Conservation (phyloP, 2,888 invertebrate species). For the Thelaira solivaga region DNA sequence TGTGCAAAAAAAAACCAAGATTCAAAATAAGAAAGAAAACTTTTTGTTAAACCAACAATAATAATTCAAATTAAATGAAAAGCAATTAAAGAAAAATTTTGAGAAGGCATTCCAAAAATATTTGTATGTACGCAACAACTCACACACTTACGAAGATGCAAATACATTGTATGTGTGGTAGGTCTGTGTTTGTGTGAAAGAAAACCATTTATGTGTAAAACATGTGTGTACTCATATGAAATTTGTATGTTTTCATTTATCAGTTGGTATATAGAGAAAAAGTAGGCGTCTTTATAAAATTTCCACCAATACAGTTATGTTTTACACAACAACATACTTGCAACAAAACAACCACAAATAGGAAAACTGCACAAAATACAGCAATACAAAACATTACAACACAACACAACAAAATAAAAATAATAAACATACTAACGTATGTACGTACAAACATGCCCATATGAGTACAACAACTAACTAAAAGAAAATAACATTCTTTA, state of each 20-base stretch:
- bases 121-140: too few species aligned
- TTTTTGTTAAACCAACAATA: constrained; percentile 15
- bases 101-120: background rate
- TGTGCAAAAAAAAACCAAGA: background rate
- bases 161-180: background rate
- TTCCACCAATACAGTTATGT: constrained; percentile 46
- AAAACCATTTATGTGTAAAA: background rate
- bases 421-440: background rate
- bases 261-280: constrained; percentile 15
- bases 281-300: constrained; percentile 52
- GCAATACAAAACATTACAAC: constrained; percentile 35
- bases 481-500: constrained; percentile 21
- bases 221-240: constrained; percentile 16
- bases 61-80: background rate
- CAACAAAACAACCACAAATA: constrained; percentile 55
- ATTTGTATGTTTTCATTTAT: background rate
- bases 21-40: background rate
- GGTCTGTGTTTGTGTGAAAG: background rate
- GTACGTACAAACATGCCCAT: too few species aligned
- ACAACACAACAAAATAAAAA: constrained; percentile 4
- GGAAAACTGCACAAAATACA: constrained; percentile 57
- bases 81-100: constrained; percentile 14
- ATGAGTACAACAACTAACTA: constrained; percentile 28
- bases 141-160: too few species aligned
- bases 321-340: constrained; percentile 13